Base-by-base conservation (phyloP, 2,797 vertebrate genomes). In the Squalus acanthias region DNA sequence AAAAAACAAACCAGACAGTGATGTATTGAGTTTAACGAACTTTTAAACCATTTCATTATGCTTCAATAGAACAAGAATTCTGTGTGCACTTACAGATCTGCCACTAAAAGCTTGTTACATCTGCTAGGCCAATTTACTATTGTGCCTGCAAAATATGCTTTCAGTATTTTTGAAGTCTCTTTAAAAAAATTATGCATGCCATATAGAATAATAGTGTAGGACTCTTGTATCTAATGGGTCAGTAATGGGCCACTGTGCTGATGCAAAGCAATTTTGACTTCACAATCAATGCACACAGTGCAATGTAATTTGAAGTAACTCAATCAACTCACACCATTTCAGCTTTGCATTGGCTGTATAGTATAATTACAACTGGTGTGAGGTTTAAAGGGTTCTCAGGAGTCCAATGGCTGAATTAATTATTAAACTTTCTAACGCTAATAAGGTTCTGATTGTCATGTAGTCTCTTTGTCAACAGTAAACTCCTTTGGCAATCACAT, bases 11-110 rank as follows among this genome's bases (percentile, higher is more conserved):
- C 57, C 46, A 95, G 94, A 95, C 94, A 95, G 26, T 95, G 94
- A 95, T 95, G 70, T 76, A 97, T 98, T 98, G 98, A 98, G 97
- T 97, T 97, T 97, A 97, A 97, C 97, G 98, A 98, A 97, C 97
- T 97, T 97, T 98, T 98, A 97, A 97, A 96, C 96, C 97, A 97
- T 97, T 97, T 97, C 0, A 0, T 97, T 97, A 96, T 96, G 96
- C 96, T 97, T 98, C 97, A 96, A 98, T 97, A 97, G 97, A 72
- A 76, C 26, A 95, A 57, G 13, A 74, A 95, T 95, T 95, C 70
- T 95, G 46, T 33, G 13, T 95, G 70, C 29, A 60, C 70, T 95
- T 95, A 33, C 53, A 76, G 46, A 76, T 13, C 26, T 57, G n/a
- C 82, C 39, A 93, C 91, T 93, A 17, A 69, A 93, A 93, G 65